A percentile compares a stretch with the other conserved stretches of the same genome.
Evolutionary conservation across 2,113 vertebrate species (phyloP).

Genomic region (Hemibagrus wyckioides): DNA sequence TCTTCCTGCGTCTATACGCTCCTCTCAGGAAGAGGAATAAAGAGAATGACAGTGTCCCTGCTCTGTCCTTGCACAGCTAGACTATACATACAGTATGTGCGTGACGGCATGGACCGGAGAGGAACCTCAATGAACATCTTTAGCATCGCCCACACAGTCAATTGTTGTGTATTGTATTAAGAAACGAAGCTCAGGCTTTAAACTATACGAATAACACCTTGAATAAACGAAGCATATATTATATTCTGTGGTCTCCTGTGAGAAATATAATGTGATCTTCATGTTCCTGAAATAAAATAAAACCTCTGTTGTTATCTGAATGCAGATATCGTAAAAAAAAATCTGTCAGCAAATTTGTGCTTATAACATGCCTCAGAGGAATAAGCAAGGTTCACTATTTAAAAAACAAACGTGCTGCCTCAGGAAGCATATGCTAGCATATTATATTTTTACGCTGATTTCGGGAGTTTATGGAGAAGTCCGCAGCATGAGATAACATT

Average conservation of each 20-base stretch:
- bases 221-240: neutral
- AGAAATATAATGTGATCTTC: neutral
- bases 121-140: neutral
- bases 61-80: neutral
- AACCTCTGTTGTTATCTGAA: neutral
- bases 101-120: neutral
- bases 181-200: neutral
- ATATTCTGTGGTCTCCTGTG: neutral
- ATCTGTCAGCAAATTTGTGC: slow-evolving; percentile 7
- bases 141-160: neutral
- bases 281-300: neutral
- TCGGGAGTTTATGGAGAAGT: neutral
- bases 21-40: neutral
- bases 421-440: neutral
- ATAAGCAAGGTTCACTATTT: slow-evolving; percentile 19
- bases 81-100: neutral
- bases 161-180: neutral
- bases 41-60: neutral
- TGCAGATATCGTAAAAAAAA: neutral
- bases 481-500: neutral
- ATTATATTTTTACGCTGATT: slow-evolving; percentile 10
- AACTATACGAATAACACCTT: neutral
- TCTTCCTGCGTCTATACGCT: neutral
- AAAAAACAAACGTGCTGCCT: neutral
- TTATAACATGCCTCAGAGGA: slow-evolving; percentile 2